phyloP scores from a whole-genome alignment of 1,140 invertebrate species.

The Charaxes varanes region DNA sequence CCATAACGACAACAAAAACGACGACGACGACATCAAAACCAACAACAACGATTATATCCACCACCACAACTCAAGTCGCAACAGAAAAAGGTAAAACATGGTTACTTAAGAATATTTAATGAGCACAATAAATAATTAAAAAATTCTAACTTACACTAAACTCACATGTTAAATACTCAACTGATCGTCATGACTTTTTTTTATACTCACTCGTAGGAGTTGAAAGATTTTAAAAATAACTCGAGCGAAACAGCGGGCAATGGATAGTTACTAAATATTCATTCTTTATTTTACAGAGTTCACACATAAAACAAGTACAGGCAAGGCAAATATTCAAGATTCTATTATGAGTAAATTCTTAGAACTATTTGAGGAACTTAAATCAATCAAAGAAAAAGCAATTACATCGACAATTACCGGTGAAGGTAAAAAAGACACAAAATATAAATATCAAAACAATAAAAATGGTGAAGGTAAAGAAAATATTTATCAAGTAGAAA shows the following conservation, averaged over 20 bases:
- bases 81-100: conserved; percentile 3
- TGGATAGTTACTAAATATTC: conserved; percentile 1
- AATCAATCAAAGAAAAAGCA: conserved; percentile 20
- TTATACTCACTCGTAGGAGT: too few relatives aligned
- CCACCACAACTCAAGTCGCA: not conserved
- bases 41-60: conserved; percentile 6
- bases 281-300: conserved; percentile 11
- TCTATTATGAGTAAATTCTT: conserved; percentile 32
- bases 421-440: conserved; percentile 7
- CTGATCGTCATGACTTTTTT: too few relatives aligned
- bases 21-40: too few relatives aligned
- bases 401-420: conserved; percentile 1
- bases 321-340: conserved; percentile 6
- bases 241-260: too few relatives aligned
- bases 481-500: too few relatives aligned
- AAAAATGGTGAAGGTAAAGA: too few relatives aligned
- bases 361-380: conserved; percentile 45
- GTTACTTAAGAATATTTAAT: not conserved
- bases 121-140: not conserved
- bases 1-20: conserved; percentile 10
- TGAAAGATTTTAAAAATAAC: too few relatives aligned
- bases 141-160: too few relatives aligned
- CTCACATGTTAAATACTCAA: too few relatives aligned
- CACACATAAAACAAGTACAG: conserved; percentile 3
- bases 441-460: conserved; percentile 1